phyloP scores from a whole-genome alignment of 2,888 invertebrate genomes.

The Myopa tessellatipennis region DNA sequence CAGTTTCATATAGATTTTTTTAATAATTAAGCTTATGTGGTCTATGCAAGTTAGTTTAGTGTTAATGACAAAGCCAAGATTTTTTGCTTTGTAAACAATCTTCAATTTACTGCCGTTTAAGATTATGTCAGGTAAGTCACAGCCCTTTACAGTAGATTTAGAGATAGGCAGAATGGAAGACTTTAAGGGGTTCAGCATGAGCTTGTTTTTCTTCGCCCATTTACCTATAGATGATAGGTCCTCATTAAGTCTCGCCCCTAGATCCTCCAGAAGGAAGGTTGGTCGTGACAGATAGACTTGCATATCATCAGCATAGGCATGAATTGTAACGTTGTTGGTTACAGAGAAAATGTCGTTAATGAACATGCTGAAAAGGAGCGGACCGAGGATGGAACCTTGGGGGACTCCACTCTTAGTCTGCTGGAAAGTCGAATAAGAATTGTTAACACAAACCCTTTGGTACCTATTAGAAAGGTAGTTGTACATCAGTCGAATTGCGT shows the following conservation, averaged over 20 bases:
- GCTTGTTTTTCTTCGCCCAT: not conserved
- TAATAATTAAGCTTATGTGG: not conserved
- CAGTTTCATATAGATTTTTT: not conserved
- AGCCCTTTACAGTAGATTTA: not conserved
- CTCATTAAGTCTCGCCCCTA: too few species aligned
- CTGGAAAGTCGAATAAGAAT: too few species aligned
- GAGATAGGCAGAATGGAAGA: not conserved
- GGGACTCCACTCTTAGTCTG: too few species aligned
- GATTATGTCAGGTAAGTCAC: not conserved
- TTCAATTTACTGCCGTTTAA: not conserved
- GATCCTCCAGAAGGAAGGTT: too few species aligned
- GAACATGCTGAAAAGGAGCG: not conserved
- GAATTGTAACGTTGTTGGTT: not conserved
- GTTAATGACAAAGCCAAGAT: not conserved
- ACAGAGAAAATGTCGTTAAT: not conserved
- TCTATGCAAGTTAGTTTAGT: not conserved
- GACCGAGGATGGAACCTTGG: too few species aligned
- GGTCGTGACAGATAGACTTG: not conserved
- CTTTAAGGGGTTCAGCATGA: not conserved
- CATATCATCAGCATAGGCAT: conserved; percentile 11
- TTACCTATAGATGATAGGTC: too few species aligned
- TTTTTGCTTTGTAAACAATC: not conserved
- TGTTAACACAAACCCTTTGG: too few species aligned
- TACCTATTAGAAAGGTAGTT: too few species aligned
- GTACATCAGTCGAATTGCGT: not conserved